Conservation (phyloP, 2,888 invertebrate species). For the Lithophane ornitopus region DNA sequence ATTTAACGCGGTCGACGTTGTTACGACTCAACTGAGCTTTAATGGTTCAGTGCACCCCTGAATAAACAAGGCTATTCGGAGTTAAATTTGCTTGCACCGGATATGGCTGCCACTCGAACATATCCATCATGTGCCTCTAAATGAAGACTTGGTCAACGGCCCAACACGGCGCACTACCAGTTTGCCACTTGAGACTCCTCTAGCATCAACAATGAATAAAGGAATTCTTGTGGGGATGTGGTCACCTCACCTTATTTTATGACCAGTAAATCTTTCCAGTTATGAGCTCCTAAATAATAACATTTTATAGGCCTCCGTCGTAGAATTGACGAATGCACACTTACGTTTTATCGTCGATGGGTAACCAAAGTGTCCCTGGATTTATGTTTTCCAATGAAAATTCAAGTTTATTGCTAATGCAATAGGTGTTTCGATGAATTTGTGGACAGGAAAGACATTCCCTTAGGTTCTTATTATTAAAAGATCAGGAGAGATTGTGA, state of each 20-base stretch:
- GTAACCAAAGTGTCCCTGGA: conserved; percentile 79
- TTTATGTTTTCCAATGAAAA: conserved; percentile 81
- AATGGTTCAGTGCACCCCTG: conserved; percentile 90
- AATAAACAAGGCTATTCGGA: conserved; percentile 88
- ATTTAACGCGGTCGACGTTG: conserved; percentile 87
- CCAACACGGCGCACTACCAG: conserved; percentile 20
- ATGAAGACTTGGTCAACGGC: conserved; percentile 80
- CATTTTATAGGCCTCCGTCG: conserved; percentile 86
- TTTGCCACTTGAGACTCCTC: conserved; percentile 75
- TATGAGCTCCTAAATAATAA: conserved; percentile 89
- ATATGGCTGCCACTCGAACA: conserved; percentile 88
- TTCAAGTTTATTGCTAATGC: conserved; percentile 84
- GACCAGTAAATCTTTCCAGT: conserved; percentile 86
- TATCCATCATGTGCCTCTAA: conserved; percentile 84
- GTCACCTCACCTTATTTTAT: conserved; percentile 84
- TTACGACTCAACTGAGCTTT: conserved; percentile 85
- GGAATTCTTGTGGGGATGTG: conserved; percentile 76
- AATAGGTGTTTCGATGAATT: conserved; percentile 70
- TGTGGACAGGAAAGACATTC: conserved; percentile 57
- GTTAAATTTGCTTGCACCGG: conserved; percentile 90
- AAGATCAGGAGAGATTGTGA: conserved; percentile 14
- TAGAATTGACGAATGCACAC: conserved; percentile 85
- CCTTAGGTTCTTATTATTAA: conserved; percentile 38
- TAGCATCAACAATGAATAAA: conserved; percentile 75
- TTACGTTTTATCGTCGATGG: conserved; percentile 83